Evolutionary conservation across 2,113 vertebrate genomes (phyloP).

Genomic region (Chiloscyllium plagiosum): DNA sequence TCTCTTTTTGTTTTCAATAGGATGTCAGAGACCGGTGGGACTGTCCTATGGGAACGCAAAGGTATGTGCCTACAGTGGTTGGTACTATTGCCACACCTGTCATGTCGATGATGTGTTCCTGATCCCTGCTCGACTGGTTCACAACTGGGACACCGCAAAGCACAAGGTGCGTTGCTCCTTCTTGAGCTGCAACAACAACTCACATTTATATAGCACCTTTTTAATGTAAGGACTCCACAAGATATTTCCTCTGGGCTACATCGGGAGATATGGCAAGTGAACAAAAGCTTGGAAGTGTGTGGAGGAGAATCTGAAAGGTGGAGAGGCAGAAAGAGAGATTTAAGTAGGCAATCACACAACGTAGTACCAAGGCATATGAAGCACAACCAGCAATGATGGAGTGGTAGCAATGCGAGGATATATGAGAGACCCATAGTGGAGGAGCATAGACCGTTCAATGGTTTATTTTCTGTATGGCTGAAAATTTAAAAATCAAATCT

Average conservation of each 20-base stretch:
- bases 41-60: constrained; percentile 85
- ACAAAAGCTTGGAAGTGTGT: background rate
- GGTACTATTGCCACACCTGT: constrained; percentile 92
- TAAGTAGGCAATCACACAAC: background rate
- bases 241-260: background rate
- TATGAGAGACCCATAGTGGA: background rate
- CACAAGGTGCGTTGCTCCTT: constrained; percentile 71
- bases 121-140: constrained; percentile 88
- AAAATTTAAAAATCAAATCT: background rate
- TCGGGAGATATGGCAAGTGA: background rate
- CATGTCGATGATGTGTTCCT: constrained; percentile 90
- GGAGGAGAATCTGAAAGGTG: background rate
- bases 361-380: background rate
- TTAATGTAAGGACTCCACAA: background rate
- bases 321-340: background rate
- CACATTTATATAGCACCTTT: background rate
- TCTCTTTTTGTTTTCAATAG: constrained; percentile 50
- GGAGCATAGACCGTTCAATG: background rate
- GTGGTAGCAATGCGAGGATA: background rate
- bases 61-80: constrained; percentile 94
- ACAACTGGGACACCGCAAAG: constrained; percentile 95
- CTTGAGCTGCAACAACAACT: background rate
- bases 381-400: background rate
- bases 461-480: background rate
- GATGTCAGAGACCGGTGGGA: constrained; percentile 85